Base-by-base conservation (phyloP, 2,888 invertebrate species). In the Mallateleia sp. region DNA sequence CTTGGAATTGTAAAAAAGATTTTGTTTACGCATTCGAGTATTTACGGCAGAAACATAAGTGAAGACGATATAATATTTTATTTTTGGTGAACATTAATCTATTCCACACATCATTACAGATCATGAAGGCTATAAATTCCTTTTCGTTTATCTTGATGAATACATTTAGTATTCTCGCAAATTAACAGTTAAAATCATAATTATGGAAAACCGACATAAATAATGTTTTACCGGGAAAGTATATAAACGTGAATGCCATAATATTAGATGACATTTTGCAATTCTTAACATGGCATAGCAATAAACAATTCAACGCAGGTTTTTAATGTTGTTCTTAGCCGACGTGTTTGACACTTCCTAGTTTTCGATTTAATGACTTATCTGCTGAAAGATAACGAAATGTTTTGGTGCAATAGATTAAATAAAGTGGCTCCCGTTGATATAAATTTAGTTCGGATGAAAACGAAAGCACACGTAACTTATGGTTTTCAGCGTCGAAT, bases 121-220 rank as follows among this genome's bases (percentile, higher is more conserved):
- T 82, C 74, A 75, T 67, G 74, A 82, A 67, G 52, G 74, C 74
- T 60, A 82, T 82, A 82, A 75, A 75, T 82, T 75, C 52, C 50
- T 60, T n/a, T 67, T 81, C 81, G 45, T 75, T 75, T 66, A 66
- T 77, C 77, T 62, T 71, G 77, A 77, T 83, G 66, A 83, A 83
- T 83, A 82, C 66, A 83, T 77, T 83, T 54, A 58, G 74, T 75
- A 71, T 38, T 71, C 22, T 34, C 58, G 45, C 77, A 82, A 69
- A 75, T 81, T 81, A 81, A 60, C 66, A 38, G 72, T 38, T 74
- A 28, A 54, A 75, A 62, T 69, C 50, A 54, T 62, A 54, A 54
- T 52, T 52, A 52, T 24, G 67, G 34, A 58, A 67, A 50, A 58
- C 20, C 38, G 25, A n/a, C 45, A 58, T 34, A 25, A 54, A 32